A percentile compares a stretch with the other conserved stretches of the same genome.
Evolutionary conservation across 92 coral and sea anemone species (phyloP).

Genomic region (Umimayanthus chanpuru): DNA sequence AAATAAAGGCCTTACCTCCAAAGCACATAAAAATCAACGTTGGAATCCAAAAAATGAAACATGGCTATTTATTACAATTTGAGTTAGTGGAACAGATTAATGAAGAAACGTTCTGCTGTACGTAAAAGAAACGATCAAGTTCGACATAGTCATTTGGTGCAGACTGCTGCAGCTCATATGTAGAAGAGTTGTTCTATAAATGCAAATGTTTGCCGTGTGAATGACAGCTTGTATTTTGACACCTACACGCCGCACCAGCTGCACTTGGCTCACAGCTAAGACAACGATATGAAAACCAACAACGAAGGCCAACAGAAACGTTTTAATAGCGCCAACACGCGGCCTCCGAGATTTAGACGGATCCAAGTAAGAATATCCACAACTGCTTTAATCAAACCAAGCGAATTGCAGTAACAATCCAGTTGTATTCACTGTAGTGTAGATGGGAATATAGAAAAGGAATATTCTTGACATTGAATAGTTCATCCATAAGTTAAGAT

Average conservation of each 20-base stretch:
- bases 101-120: background rate
- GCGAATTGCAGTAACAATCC: background rate
- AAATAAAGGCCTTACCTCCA: constrained; percentile 1
- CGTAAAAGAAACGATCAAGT: background rate
- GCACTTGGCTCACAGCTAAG: background rate
- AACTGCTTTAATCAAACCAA: no score
- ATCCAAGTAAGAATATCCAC: background rate
- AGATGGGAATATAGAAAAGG: background rate
- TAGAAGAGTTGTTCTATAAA: constrained; percentile 2
- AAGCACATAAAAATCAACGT: background rate
- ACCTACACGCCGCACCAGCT: background rate
- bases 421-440: background rate
- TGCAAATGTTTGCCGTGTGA: constrained; percentile 29
- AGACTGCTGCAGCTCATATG: background rate
- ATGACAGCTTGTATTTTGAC: background rate
- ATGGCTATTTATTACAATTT: background rate
- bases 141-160: no score
- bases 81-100: background rate
- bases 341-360: background rate
- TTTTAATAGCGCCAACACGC: background rate
- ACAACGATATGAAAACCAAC: background rate
- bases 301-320: background rate
- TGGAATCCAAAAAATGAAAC: background rate
- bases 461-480: background rate
- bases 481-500: background rate